These are phyloP conservation scores for Atta colombica DNA, from an alignment of 1,140 invertebrate genomes.

Conservation along the genomic window DNA sequence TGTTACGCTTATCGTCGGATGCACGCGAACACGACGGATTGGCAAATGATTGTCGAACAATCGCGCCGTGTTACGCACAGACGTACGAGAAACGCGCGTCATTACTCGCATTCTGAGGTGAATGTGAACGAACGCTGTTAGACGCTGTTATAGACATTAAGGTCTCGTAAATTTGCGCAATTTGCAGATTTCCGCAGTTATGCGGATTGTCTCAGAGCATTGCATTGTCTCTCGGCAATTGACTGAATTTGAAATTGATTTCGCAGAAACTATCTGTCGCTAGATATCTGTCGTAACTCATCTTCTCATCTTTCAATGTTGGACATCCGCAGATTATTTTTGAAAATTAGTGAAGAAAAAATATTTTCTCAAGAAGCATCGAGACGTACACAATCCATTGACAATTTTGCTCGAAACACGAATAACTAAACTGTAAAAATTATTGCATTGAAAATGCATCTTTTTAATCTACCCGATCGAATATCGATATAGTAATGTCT, in stretches of 20 bases:
- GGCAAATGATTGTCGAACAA: slow-evolving; percentile 56
- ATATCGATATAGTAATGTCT: neutral
- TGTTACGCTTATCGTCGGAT: slow-evolving; percentile 44
- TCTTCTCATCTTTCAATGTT: neutral
- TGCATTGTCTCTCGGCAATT: slow-evolving; percentile 20
- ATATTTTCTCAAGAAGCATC: neutral
- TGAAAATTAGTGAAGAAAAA: neutral
- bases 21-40: slow-evolving; percentile 38
- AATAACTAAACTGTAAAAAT: neutral
- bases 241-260: slow-evolving; percentile 22
- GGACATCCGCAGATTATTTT: neutral
- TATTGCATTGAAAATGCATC: neutral
- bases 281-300: neutral
- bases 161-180: slow-evolving; percentile 7
- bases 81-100: neutral
- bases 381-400: neutral
- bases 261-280: neutral
- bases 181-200: slow-evolving; percentile 18
- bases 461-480: neutral
- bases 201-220: neutral
- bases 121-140: neutral
- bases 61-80: slow-evolving; percentile 31
- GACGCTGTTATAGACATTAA: neutral
- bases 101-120: neutral
- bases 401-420: neutral